These are phyloP conservation scores for Pristionchus pacificus DNA, from an alignment of 1,140 invertebrate species.

Conservation along the genomic window DNA sequence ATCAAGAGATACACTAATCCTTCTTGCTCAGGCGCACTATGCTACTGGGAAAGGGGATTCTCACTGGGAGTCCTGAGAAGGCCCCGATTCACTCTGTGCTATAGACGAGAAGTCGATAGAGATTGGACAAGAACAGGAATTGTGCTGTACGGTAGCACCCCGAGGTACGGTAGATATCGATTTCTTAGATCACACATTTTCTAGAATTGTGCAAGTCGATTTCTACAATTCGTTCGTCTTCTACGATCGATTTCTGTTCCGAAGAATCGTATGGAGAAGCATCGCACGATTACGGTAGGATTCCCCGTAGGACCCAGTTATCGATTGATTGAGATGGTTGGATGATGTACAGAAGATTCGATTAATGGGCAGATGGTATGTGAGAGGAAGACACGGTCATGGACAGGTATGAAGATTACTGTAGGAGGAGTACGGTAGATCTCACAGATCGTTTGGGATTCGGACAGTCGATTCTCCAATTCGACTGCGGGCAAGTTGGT, in stretches of 20 bases:
- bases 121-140: background rate
- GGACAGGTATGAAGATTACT: too few relatives aligned
- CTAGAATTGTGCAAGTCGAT: background rate
- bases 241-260: background rate
- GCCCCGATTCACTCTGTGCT: background rate
- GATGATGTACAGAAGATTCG: background rate
- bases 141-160: background rate
- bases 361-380: background rate
- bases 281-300: background rate
- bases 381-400: background rate
- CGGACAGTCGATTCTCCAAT: background rate
- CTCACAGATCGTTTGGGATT: background rate
- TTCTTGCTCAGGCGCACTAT: background rate
- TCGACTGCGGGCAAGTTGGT: background rate
- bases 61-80: background rate
- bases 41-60: background rate
- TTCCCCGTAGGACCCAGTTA: background rate
- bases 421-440: too few relatives aligned
- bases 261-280: background rate
- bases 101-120: background rate
- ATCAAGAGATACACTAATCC: background rate
- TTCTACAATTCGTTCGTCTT: background rate
- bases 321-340: background rate
- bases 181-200: too few relatives aligned
- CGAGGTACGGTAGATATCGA: too few relatives aligned